A percentile compares a stretch with the other conserved stretches of the same genome.
Evolutionary conservation across 1,140 invertebrate species (phyloP).

Genomic region (Lasaia peninsularis): DNA sequence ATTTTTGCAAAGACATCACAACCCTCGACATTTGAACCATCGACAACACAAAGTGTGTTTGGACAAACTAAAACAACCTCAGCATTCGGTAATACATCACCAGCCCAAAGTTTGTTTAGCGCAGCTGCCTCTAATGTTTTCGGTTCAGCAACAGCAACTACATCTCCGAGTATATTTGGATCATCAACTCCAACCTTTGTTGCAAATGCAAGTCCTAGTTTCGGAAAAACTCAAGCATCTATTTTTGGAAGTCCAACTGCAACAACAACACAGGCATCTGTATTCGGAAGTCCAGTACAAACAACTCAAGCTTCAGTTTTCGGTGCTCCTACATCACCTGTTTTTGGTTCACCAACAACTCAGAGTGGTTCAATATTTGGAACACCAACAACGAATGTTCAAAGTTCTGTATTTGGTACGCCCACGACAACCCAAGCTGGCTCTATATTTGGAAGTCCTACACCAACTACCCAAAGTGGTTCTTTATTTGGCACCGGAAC

Average conservation of each 20-base stretch:
- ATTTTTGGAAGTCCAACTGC: slow-evolving; percentile 35
- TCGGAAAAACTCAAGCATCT: slow-evolving; percentile 24
- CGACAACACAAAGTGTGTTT: slow-evolving; percentile 27
- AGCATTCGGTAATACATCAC: slow-evolving; percentile 32
- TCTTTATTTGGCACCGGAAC: slow-evolving; percentile 39
- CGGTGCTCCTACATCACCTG: slow-evolving; percentile 27
- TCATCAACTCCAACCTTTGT: slow-evolving; percentile 19
- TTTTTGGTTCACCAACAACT: slow-evolving; percentile 35
- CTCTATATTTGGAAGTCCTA: slow-evolving; percentile 37
- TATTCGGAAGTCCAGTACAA: slow-evolving; percentile 31
- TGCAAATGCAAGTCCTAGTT: background rate
- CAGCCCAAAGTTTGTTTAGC: slow-evolving; percentile 39
- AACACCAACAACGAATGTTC: slow-evolving; percentile 26
- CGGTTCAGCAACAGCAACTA: slow-evolving; percentile 28
- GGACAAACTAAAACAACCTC: slow-evolving; percentile 27
- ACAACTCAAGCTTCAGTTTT: slow-evolving; percentile 33
- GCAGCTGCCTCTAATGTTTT: slow-evolving; percentile 30
- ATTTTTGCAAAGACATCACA: slow-evolving; percentile 26
- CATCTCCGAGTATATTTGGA: slow-evolving; percentile 32
- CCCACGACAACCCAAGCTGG: slow-evolving; percentile 26
- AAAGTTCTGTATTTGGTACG: slow-evolving; percentile 39
- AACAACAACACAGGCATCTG: slow-evolving; percentile 29
- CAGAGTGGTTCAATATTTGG: slow-evolving; percentile 36
- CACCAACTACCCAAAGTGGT: slow-evolving; percentile 29
- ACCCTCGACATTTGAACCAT: slow-evolving; percentile 33